Base-by-base conservation (phyloP, 2,113 vertebrate species). In the Fulica atra region DNA sequence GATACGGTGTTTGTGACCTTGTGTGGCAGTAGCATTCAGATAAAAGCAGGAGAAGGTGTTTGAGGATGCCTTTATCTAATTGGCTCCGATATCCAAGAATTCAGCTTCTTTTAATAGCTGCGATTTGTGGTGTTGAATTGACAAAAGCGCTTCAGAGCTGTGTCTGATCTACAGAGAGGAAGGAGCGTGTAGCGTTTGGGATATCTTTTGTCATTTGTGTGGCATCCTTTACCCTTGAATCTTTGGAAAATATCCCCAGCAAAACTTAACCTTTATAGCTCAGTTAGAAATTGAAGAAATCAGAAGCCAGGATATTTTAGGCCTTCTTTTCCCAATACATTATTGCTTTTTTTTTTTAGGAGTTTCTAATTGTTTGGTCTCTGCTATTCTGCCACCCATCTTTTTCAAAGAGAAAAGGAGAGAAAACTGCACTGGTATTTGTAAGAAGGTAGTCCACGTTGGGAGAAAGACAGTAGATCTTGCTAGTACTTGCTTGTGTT, bases 1-100 rank as follows among this genome's bases (percentile, higher is more conserved):
- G 11, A 7, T 5, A 11, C 35, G 9, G 35, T 70, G 20, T 5
- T 36, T 61, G 53, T 96, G 96, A 91, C 86, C 88, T 95, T 94
- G 77, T 36, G 28, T 85, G 50, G 59, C 73, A 16, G 1, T 10
- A 11, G 13, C 9, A 2, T 14, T 8, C 42, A 28, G n/a, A 29
- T 31, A 9, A 44, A 71, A 78, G 51, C n/a, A 31, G 60, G 24
- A 38, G 17, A 31, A 42, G 2, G 7, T 88, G 57, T 57, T 36
- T 19, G 64, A 38, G 35, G 26, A 8, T 63, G 33, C 7, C 6
- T 70, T 54, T 51, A 11, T 64, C 24, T 63, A 25, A 16, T 23
- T 57, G 54, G 15, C 16, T 70, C 7, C 23, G 24, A 8, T 44
- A 46, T 23, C n/a, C 13, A 17, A 36, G 33, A 77, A n/a, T 89